These are phyloP conservation scores for Sinopyrophorus schimmeli DNA, from an alignment of 2,888 invertebrate species.

Conservation along the genomic window DNA sequence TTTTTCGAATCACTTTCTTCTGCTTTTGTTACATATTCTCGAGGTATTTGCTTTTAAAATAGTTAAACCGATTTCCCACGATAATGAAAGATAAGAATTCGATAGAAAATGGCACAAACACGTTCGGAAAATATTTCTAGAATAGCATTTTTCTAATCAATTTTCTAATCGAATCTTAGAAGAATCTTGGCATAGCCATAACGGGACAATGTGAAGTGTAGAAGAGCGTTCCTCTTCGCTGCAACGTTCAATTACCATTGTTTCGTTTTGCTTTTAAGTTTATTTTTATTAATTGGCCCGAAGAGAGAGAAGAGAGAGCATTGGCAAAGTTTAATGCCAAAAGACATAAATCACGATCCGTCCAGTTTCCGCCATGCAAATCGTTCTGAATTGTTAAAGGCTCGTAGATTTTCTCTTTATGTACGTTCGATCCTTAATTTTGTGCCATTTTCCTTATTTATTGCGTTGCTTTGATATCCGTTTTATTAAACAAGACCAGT, in stretches of 20 bases:
- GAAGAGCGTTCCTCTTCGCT: conserved; percentile 39
- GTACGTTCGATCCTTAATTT: conserved; percentile 9
- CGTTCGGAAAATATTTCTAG: conserved; percentile 37
- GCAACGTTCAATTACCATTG: conserved; percentile 32
- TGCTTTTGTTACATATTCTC: conserved; percentile 1
- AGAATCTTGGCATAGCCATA: conserved; percentile 40
- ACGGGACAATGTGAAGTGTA: conserved; percentile 38
- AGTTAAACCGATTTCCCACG: conserved; percentile 35
- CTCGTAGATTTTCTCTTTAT: conserved; percentile 12
- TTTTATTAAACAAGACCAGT: conserved; percentile 8
- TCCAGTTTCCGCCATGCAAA: conserved; percentile 7
- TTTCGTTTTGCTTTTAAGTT: conserved; percentile 20
- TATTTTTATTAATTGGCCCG: too few species aligned
- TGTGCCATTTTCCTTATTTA: conserved; percentile 8
- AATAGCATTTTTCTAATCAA: conserved; percentile 42
- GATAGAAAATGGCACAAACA: conserved; percentile 27
- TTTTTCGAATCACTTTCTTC: too few species aligned
- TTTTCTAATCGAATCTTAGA: conserved; percentile 40
- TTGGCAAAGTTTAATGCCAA: too few species aligned
- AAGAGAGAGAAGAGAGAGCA: too few species aligned
- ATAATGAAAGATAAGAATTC: conserved; percentile 26
- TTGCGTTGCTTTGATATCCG: conserved; percentile 7
- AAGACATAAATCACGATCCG: conserved; percentile 9
- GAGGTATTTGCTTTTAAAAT: conserved; percentile 29
- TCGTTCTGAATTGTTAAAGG: background rate